phyloP scores from a whole-genome alignment of 2,888 invertebrate genomes.

The Hydropsyche betteni region DNA sequence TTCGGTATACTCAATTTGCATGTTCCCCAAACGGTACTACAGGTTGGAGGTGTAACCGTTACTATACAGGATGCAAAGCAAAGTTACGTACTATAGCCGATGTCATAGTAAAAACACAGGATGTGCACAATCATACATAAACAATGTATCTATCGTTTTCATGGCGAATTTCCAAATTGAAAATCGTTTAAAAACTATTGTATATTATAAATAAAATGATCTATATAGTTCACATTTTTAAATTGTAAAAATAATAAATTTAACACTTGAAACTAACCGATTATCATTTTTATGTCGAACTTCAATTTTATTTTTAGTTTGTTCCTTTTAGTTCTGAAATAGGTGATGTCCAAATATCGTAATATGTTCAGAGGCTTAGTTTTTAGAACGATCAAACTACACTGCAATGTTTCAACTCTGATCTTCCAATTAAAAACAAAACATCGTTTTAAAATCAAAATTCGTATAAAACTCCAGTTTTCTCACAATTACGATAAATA shows the following conservation, averaged over 20 bases:
- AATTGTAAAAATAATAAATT: background rate
- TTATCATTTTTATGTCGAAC: too few species aligned
- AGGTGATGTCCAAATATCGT: conserved; percentile 44
- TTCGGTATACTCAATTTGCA: conserved; percentile 31
- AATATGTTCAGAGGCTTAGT: conserved; percentile 46
- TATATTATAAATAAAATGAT: background rate
- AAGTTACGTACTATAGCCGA: conserved; percentile 34
- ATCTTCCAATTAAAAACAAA: too few species aligned
- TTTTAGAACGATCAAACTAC: conserved; percentile 48
- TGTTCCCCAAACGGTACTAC: conserved; percentile 1
- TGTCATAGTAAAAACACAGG: conserved; percentile 21
- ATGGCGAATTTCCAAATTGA: background rate
- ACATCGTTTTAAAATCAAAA: too few species aligned
- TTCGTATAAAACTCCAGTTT: too few species aligned
- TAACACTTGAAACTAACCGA: too few species aligned
- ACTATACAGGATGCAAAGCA: conserved; percentile 42
- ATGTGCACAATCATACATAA: conserved; percentile 18
- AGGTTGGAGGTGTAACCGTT: conserved; percentile 41
- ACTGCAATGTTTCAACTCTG: too few species aligned
- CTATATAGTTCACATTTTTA: background rate
- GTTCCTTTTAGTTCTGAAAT: conserved; percentile 45
- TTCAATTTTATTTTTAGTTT: too few species aligned
- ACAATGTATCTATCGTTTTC: too few species aligned
- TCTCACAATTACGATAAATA: too few species aligned
- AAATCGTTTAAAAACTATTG: background rate